These are phyloP conservation scores for Drosophila mulleri DNA, from an alignment of 2,888 invertebrate genomes.

Conservation along the genomic window DNA sequence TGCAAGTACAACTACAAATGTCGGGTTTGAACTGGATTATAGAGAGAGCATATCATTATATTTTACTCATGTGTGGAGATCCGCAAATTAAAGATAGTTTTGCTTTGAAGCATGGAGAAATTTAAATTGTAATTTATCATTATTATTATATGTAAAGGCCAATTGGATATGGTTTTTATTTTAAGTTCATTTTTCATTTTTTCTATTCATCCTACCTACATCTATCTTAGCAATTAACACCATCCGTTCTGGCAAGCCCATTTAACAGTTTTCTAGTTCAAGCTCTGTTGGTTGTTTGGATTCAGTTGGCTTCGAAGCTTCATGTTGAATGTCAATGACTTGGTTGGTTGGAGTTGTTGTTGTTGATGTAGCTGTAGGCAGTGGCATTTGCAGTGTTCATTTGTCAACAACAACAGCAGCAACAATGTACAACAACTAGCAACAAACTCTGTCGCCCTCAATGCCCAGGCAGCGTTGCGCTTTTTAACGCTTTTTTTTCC, in stretches of 20 bases:
- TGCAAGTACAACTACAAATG: conserved; percentile 37
- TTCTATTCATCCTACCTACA: background rate
- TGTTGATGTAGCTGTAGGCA: conserved; percentile 50
- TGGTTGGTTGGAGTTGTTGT: conserved; percentile 23
- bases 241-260: conserved; percentile 62
- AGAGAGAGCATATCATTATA: conserved; percentile 25
- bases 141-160: conserved; percentile 39
- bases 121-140: conserved; percentile 16
- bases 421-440: conserved; percentile 15
- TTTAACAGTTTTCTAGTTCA: conserved; percentile 67
- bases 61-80: conserved; percentile 11
- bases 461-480: conserved; percentile 75
- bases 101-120: conserved; percentile 28
- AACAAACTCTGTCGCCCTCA: conserved; percentile 67
- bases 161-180: conserved; percentile 31
- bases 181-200: conserved; percentile 20
- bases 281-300: conserved; percentile 41
- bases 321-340: conserved; percentile 68
- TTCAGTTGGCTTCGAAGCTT: conserved; percentile 42
- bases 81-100: conserved; percentile 43
- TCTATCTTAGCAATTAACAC: conserved; percentile 63
- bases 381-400: conserved; percentile 69
- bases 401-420: conserved; percentile 54
- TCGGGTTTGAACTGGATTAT: conserved; percentile 61
- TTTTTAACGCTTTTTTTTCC: conserved; percentile 63